Conservation (phyloP, 2,113 vertebrate species). For the Sphaerodactylus townsendi region DNA sequence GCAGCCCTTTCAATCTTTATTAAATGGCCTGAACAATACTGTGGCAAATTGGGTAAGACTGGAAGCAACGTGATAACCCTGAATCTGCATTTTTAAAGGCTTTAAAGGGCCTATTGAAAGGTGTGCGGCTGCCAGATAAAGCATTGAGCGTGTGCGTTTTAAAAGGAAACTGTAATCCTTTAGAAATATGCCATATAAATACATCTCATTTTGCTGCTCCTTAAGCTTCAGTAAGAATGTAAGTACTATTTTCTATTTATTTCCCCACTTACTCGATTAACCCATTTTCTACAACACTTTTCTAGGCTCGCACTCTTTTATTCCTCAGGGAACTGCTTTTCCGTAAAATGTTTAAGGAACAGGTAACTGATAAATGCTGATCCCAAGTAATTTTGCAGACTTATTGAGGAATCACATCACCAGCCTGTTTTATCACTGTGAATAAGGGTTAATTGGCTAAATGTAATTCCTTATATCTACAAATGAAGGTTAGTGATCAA, state of each 20-base stretch:
- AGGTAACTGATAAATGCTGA: slow-evolving; percentile 39
- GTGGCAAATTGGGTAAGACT: slow-evolving; percentile 36
- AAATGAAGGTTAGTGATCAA: not conserved
- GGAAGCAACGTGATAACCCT: slow-evolving; percentile 51
- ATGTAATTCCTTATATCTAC: not conserved
- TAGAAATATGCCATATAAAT: slow-evolving; percentile 31
- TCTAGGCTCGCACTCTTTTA: slow-evolving; percentile 20
- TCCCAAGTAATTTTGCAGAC: not conserved
- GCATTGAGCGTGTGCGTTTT: not conserved
- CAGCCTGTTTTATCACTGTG: slow-evolving; percentile 6
- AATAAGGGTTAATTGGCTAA: not conserved
- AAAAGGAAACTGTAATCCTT: slow-evolving; percentile 40
- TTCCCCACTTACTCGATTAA: slow-evolving; percentile 23
- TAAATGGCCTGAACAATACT: slow-evolving; percentile 7
- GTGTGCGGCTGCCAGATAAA: slow-evolving; percentile 57
- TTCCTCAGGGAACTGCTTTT: slow-evolving; percentile 20
- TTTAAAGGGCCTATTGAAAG: slow-evolving; percentile 27
- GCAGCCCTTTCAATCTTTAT: slow-evolving; percentile 26
- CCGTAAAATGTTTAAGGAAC: not conserved
- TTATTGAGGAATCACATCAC: slow-evolving; percentile 1
- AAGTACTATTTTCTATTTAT: slow-evolving; percentile 17
- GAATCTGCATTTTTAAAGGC: slow-evolving; percentile 46
- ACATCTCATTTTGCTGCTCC: slow-evolving; percentile 27
- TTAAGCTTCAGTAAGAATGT: slow-evolving; percentile 2
- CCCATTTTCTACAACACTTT: slow-evolving; percentile 35